Conservation (phyloP, 92 coral and sea anemone species). For the Paramuricea clavata region DNA sequence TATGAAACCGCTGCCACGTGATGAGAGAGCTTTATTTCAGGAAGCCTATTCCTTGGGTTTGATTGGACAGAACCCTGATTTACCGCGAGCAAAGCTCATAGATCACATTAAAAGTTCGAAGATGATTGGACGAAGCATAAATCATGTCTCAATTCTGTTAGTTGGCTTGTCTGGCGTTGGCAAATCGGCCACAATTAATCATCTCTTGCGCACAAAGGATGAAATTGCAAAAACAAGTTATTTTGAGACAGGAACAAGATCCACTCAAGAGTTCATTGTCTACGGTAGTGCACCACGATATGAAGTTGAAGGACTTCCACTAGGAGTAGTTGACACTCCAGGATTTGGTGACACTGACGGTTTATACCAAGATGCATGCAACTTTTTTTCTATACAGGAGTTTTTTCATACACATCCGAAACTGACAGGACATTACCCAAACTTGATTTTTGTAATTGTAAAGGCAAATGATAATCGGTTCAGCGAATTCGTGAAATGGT, state of each 20-base stretch:
- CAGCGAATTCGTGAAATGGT: background rate
- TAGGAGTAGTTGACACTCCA: background rate
- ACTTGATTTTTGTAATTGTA: background rate
- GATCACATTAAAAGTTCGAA: no score
- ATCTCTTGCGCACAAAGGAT: background rate
- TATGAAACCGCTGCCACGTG: background rate
- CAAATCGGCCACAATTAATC: background rate
- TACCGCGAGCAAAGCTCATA: no score
- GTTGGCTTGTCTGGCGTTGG: constrained; percentile 10
- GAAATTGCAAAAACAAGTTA: background rate
- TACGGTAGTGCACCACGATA: background rate
- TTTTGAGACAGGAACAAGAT: background rate
- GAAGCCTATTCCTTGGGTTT: no score
- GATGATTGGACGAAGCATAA: background rate
- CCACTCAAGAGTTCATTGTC: background rate
- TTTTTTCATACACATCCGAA: background rate
- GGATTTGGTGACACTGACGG: background rate
- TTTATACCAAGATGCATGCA: background rate
- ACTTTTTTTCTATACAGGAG: background rate
- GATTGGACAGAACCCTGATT: no score
- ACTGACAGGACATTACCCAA: background rate
- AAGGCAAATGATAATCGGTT: background rate
- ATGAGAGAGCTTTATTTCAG: no score
- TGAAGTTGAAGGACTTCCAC: background rate
- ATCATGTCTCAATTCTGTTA: background rate